These are phyloP conservation scores for Rhincodon typus DNA, from an alignment of 2,797 vertebrate genomes.

Conservation along the genomic window DNA sequence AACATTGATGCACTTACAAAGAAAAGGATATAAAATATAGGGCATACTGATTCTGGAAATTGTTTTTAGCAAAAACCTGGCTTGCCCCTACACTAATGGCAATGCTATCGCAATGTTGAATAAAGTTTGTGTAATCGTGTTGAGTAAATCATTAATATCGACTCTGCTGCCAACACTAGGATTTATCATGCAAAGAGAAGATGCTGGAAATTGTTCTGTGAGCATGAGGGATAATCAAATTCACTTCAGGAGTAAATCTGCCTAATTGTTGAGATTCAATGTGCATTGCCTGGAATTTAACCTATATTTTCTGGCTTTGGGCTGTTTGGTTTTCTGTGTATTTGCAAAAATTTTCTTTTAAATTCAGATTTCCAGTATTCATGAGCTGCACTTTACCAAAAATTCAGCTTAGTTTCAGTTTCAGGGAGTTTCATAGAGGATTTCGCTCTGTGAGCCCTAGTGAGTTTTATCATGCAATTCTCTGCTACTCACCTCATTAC, in stretches of 20 bases:
- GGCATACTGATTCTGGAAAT: neutral
- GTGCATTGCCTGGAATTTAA: neutral
- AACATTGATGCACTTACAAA: no score
- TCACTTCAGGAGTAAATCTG: neutral
- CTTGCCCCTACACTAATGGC: neutral
- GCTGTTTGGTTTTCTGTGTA: neutral
- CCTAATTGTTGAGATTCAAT: neutral
- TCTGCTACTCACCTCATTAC: no score
- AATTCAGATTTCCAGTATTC: neutral
- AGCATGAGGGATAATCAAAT: neutral
- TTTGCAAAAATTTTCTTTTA: neutral
- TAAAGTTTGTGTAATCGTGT: constrained; percentile 44
- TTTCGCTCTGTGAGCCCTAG: no score
- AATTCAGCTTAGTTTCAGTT: no score
- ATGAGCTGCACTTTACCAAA: neutral
- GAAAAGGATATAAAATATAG: no score
- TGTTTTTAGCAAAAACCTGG: neutral
- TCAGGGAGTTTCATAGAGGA: no score
- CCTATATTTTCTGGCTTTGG: neutral
- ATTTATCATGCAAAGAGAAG: neutral
- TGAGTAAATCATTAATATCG: constrained; percentile 45
- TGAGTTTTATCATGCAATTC: no score
- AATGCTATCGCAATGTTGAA: constrained; percentile 33
- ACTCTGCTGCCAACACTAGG: constrained; percentile 44
- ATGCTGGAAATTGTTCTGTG: neutral